Percentiles rank a stretch among this genome's conserved stretches.
phyloP scores from a whole-genome alignment of 2,113 vertebrate genomes.

The Pimephales promelas region DNA sequence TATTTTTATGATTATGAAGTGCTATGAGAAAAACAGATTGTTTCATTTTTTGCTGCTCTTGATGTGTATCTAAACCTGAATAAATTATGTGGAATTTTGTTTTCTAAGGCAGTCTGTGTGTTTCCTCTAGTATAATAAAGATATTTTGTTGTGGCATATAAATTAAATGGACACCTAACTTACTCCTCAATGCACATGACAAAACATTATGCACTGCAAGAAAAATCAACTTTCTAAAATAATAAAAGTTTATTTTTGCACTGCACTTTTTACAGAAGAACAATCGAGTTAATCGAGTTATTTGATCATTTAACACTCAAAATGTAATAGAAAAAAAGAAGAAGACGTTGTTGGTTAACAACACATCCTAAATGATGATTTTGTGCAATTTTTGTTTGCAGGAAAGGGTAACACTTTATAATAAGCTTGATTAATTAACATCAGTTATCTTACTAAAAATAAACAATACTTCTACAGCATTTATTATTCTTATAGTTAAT shows the following conservation, averaged over 20 bases:
- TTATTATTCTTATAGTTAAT: no score
- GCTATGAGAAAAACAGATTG: constrained; percentile 29
- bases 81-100: constrained; percentile 69
- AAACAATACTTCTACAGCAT: no score
- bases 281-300: background rate
- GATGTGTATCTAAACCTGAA: constrained; percentile 55
- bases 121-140: constrained; percentile 27
- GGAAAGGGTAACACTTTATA: no score
- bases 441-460: no score
- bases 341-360: background rate
- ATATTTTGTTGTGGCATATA: background rate
- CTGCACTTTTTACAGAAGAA: background rate
- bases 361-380: background rate
- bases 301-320: background rate
- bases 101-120: constrained; percentile 74
- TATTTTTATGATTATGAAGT: constrained; percentile 48
- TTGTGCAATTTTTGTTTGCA: background rate
- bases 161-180: no score
- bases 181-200: background rate
- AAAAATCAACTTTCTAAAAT: background rate
- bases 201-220: background rate
- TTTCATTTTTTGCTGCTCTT: constrained; percentile 41
- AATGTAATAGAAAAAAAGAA: background rate
- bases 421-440: no score
- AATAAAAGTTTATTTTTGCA: background rate